Evolutionary conservation across 2,113 vertebrate genomes (phyloP).

Genomic region (Stercorarius parasiticus): DNA sequence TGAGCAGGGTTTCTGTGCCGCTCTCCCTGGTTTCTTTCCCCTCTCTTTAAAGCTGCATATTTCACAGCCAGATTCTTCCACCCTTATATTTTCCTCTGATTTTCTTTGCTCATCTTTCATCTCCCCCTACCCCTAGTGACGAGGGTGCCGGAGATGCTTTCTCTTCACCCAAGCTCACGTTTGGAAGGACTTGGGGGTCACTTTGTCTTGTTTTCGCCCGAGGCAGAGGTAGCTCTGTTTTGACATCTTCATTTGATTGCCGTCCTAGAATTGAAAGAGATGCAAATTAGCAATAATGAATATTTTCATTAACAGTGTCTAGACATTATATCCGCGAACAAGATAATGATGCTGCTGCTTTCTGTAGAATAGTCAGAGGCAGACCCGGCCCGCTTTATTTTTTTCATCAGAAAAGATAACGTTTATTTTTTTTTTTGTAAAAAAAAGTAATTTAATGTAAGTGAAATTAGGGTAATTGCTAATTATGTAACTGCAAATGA

Average conservation of each 20-base stretch:
- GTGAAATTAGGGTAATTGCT: constrained; percentile 33
- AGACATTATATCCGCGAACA: background rate
- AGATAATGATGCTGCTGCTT: constrained; percentile 3
- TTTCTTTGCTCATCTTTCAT: background rate
- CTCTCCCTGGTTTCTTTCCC: background rate
- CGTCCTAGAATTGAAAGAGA: background rate
- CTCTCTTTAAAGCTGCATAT: background rate
- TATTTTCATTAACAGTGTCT: constrained; percentile 49
- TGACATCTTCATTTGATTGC: constrained; percentile 39
- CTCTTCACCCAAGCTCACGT: background rate
- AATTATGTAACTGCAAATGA: constrained; percentile 14
- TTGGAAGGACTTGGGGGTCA: background rate
- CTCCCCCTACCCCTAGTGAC: accelerated
- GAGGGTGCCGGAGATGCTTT: background rate
- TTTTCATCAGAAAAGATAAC: background rate
- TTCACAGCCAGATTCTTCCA: background rate
- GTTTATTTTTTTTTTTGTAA: background rate
- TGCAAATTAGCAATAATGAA: constrained; percentile 51
- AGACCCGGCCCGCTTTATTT: background rate
- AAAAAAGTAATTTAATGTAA: background rate
- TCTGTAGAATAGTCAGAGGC: background rate
- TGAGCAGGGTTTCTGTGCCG: background rate
- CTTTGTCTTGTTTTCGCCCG: background rate
- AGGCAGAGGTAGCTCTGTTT: background rate
- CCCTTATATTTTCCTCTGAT: background rate